phyloP scores from a whole-genome alignment of 2,113 vertebrate species.

The Podarcis muralis region DNA sequence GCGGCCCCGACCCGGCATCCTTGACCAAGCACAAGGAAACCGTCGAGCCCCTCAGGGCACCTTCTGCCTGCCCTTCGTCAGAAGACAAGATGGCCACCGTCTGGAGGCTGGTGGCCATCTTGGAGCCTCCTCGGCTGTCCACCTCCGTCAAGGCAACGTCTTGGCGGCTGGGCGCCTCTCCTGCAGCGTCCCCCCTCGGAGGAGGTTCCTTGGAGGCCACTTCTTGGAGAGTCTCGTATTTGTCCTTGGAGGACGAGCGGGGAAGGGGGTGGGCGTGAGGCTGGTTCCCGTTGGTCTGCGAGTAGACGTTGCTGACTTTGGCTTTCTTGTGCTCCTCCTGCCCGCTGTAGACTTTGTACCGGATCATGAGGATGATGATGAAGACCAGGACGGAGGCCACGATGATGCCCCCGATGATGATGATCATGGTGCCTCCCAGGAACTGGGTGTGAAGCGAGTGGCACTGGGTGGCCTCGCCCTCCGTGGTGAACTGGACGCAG shows the following conservation, averaged over 20 bases:
- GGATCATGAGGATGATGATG: slow-evolving; percentile 95
- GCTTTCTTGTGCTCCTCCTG: slow-evolving; percentile 75
- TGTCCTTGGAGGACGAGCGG: slow-evolving; percentile 76
- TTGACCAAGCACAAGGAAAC: slow-evolving; percentile 82
- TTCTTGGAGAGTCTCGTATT: slow-evolving; percentile 64
- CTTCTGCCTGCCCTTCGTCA: slow-evolving; percentile 81
- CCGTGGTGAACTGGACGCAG: slow-evolving; percentile 89
- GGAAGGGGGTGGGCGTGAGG: slow-evolving; percentile 57
- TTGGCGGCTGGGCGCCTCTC: slow-evolving; percentile 38
- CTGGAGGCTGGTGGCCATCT: slow-evolving; percentile 73
- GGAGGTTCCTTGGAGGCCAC: slow-evolving; percentile 26
- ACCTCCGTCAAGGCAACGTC: slow-evolving; percentile 33
- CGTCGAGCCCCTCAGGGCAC: slow-evolving; percentile 81
- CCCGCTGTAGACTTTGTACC: slow-evolving; percentile 89
- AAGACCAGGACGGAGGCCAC: slow-evolving; percentile 94
- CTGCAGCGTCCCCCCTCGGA: slow-evolving; percentile 62
- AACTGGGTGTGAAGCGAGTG: slow-evolving; percentile 89
- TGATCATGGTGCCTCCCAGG: slow-evolving; percentile 94
- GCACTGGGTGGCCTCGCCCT: slow-evolving; percentile 82
- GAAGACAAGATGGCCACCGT: slow-evolving; percentile 68
- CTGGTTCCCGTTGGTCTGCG: slow-evolving; percentile 85
- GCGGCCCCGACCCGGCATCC: slow-evolving; percentile 68
- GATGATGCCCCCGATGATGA: slow-evolving; percentile 94
- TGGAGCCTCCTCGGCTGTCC: slow-evolving; percentile 50
- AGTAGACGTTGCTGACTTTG: slow-evolving; percentile 83